Evolutionary conservation across 2,888 invertebrate species (phyloP).

Genomic region (Clivina fossor): DNA sequence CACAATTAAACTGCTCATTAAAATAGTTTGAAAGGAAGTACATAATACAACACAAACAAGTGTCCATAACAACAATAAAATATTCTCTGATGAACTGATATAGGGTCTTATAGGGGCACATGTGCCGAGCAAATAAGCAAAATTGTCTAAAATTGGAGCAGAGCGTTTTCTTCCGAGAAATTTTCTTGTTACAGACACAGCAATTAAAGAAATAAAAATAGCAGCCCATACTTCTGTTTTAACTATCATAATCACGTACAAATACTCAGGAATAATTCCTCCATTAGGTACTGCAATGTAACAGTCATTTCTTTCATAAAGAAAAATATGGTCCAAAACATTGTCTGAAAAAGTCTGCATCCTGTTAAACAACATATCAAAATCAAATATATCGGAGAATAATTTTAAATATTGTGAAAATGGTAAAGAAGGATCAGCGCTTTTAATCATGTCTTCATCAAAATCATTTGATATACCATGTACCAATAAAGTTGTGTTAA

Average conservation of each 20-base stretch:
- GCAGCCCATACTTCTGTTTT: conserved; percentile 15
- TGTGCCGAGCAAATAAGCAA: conserved; percentile 13
- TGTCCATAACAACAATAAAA: conserved; percentile 17
- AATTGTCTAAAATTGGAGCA: conserved; percentile 20
- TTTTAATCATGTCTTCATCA: conserved; percentile 11
- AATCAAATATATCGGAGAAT: conserved; percentile 27
- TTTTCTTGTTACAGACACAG: conserved; percentile 2
- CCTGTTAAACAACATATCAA: conserved; percentile 23
- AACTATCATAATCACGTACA: conserved; percentile 20
- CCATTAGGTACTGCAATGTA: conserved; percentile 12
- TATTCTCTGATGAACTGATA: conserved; percentile 6
- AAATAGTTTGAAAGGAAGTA: conserved; percentile 20
- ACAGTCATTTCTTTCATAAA: conserved; percentile 23
- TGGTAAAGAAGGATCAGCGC: conserved; percentile 23
- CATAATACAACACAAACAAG: conserved; percentile 17
- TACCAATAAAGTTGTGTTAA: conserved; percentile 14
- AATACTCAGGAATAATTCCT: conserved; percentile 22
- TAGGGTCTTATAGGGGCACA: conserved; percentile 9
- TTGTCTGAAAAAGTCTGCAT: conserved; percentile 26
- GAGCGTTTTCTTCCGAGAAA: conserved; percentile 4
- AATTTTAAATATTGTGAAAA: conserved; percentile 12
- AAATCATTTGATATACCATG: conserved; percentile 26
- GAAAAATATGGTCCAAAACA: conserved; percentile 20
- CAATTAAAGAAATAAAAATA: conserved; percentile 6
- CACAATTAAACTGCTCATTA: conserved; percentile 22